Evolutionary conservation across 2,113 vertebrate genomes (phyloP), one percentile per base, ranked within the genome.

Genomic region (Microcebus ravelobensis): DNA sequence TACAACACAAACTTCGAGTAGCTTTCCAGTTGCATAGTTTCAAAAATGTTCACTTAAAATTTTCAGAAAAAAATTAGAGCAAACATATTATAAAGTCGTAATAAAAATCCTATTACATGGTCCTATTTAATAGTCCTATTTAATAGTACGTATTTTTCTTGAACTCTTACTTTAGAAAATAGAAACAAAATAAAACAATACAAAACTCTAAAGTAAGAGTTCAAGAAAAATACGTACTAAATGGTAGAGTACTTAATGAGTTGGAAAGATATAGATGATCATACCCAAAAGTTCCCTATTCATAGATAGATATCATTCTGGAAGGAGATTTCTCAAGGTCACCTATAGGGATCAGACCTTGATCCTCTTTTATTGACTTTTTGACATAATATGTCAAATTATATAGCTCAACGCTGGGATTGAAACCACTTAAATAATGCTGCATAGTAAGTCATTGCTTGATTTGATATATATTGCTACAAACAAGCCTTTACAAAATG

Each of bases 11-110:
- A 45, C 31, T 84, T 95, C 31, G 70, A 95, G 76, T 65, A 45
- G 21, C 74, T 91, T 7, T 96, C 36, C 11, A 81, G 65, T 85
- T 92, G n/a, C 9, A n/a, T 36, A 76, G 25, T 63, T 95, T 55
- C 67, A 92, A 94, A 96, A 39, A 59, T 70, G 91, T 74, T 31
- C 31, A 50, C 76, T 91, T 52, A 39, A 94, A 84, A 1, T 73
- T 96, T 71, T 83, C 23, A 80, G 85, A 95, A 92, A 94, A 85
- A 71, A 95, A 25, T 45, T 31, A 94, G 31, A 20, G 31, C 59
- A 95, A 92, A 87, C 4, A 81, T 67, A 82, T 91, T 94, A 1
- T 31, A 86, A 86, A 94, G 7, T 2, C 20, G 65, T 76, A 74
- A 17, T 84, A 94, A 91, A 93, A 57, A 25, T 83, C 8, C 31